phyloP scores from a whole-genome alignment of 1,140 invertebrate genomes.

The Solen grandis region DNA sequence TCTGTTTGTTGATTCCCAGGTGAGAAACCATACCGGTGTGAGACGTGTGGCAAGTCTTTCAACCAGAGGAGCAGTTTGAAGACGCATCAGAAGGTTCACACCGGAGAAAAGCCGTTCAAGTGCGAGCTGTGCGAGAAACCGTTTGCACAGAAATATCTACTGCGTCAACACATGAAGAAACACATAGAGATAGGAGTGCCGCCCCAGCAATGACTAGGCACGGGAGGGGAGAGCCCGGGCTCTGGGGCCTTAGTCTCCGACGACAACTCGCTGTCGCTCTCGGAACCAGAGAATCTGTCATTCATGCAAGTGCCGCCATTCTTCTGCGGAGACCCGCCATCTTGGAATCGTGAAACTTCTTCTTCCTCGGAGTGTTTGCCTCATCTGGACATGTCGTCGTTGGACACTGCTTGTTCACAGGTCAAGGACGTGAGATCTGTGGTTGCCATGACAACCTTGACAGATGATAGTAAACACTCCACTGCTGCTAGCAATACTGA shows the following conservation, averaged over 20 bases:
- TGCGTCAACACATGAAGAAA: conserved; percentile 53
- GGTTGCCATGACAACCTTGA: too few relatives aligned
- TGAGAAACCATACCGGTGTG: conserved; percentile 64
- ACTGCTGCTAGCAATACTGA: too few relatives aligned
- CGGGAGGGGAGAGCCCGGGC: background rate
- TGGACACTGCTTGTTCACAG: too few relatives aligned
- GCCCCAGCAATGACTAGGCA: background rate
- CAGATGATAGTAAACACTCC: too few relatives aligned
- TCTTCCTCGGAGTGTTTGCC: background rate
- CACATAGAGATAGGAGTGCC: conserved; percentile 43
- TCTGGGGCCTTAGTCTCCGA: background rate
- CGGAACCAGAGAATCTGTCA: background rate
- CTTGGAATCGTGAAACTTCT: background rate
- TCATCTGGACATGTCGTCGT: too few relatives aligned
- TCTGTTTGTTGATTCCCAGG: conserved; percentile 25
- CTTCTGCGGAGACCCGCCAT: background rate
- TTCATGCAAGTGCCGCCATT: background rate
- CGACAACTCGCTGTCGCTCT: background rate
- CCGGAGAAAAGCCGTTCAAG: conserved; percentile 52
- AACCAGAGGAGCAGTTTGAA: conserved; percentile 43
- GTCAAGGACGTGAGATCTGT: too few relatives aligned
- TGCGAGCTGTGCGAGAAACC: conserved; percentile 55
- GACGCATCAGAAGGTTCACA: conserved; percentile 59
- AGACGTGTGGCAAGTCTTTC: conserved; percentile 61
- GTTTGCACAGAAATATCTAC: conserved; percentile 54